Evolutionary conservation across 2,888 invertebrate genomes (phyloP).

Genomic region (Papilio elwesi): DNA sequence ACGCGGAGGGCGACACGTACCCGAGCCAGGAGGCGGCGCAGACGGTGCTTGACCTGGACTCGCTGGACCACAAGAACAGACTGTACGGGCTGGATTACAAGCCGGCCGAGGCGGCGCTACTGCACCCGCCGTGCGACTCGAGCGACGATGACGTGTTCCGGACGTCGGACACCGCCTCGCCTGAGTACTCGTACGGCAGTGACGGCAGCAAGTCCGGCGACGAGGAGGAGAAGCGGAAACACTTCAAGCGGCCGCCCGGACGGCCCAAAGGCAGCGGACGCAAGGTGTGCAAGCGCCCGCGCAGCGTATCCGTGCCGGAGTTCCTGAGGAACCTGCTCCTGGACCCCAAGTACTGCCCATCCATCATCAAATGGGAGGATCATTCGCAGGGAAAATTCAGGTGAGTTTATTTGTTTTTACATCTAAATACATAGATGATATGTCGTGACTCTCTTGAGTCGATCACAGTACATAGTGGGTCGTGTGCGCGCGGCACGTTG

Average conservation of each 20-base stretch:
- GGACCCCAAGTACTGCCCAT: slow-evolving; percentile 90
- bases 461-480: background rate
- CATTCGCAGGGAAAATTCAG: slow-evolving; percentile 92
- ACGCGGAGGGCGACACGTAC: slow-evolving; percentile 67
- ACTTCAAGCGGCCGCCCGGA: slow-evolving; percentile 81
- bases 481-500: slow-evolving; percentile 6
- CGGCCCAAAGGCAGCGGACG: slow-evolving; percentile 81
- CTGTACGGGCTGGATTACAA: slow-evolving; percentile 67
- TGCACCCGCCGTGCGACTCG: slow-evolving; percentile 63
- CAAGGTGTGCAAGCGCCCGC: slow-evolving; percentile 73
- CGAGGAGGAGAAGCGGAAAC: slow-evolving; percentile 76
- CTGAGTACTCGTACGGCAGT: slow-evolving; percentile 72
- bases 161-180: slow-evolving; percentile 70
- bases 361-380: slow-evolving; percentile 95
- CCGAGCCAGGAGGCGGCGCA: slow-evolving; percentile 62
- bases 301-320: slow-evolving; percentile 89
- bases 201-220: slow-evolving; percentile 76
- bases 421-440: slow-evolving; percentile 46
- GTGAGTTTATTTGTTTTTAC: slow-evolving; percentile 58
- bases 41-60: slow-evolving; percentile 72
- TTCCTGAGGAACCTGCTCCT: slow-evolving; percentile 92
- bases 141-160: slow-evolving; percentile 76
- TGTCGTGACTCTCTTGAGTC: slow-evolving; percentile 52
- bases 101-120: slow-evolving; percentile 63
- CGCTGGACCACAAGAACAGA: slow-evolving; percentile 66